Percentiles rank a stretch among this genome's conserved stretches.
Evolutionary conservation across 1,140 invertebrate genomes (phyloP).

Genomic region (Diorhabda sublineata): DNA sequence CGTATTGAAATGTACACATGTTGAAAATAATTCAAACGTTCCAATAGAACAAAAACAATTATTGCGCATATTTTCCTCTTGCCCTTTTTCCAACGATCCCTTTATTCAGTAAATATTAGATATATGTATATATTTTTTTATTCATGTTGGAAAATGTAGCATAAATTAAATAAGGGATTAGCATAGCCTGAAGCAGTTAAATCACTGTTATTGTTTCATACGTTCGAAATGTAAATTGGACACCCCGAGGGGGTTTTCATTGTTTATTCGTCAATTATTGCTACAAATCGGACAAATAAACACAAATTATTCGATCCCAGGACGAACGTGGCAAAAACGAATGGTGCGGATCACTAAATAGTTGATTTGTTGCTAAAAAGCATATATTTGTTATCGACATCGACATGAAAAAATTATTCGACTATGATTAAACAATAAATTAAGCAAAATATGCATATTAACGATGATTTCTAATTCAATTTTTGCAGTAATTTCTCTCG

Average conservation of each 20-base stretch:
- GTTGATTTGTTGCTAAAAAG: constrained; percentile 1
- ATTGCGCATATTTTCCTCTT: too few relatives aligned
- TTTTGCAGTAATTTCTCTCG: background rate
- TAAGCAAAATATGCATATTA: background rate
- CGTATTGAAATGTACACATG: too few relatives aligned
- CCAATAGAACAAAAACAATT: too few relatives aligned
- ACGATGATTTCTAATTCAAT: background rate
- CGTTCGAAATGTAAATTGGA: constrained; percentile 22
- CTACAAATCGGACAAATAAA: constrained; percentile 22
- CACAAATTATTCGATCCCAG: background rate
- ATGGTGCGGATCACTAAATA: background rate
- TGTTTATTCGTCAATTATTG: constrained; percentile 27
- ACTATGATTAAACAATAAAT: constrained; percentile 6
- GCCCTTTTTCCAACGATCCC: too few relatives aligned
- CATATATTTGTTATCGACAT: background rate
- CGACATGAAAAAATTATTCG: background rate
- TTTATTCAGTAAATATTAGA: too few relatives aligned
- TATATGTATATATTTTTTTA: too few relatives aligned
- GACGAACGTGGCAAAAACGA: background rate
- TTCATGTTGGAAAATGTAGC: background rate
- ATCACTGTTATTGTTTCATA: constrained; percentile 23
- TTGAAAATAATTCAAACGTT: too few relatives aligned
- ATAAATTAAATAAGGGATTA: constrained; percentile 5
- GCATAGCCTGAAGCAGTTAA: constrained; percentile 3
- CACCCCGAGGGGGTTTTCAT: constrained; percentile 21